phyloP scores from a whole-genome alignment of 2,113 vertebrate species.

The Neomonachus schauinslandi region DNA sequence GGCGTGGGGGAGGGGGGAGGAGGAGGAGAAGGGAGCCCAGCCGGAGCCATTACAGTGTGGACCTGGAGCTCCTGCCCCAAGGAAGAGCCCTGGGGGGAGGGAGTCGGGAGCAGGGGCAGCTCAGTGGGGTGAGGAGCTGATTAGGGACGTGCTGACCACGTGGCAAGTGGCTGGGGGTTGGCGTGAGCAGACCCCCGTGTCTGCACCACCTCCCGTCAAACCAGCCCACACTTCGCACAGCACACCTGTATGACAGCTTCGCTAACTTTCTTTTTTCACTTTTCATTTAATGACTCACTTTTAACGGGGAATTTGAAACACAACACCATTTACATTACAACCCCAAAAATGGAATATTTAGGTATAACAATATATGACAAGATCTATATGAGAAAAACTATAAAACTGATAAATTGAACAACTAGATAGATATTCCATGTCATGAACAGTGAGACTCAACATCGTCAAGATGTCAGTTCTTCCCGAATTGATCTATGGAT shows the following conservation, averaged over 20 bases:
- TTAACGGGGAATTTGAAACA: not conserved
- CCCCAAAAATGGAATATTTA: not conserved
- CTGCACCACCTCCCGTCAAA: not conserved
- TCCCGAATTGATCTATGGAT: not conserved
- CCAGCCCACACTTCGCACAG: not conserved
- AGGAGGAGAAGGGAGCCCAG: rapidly evolving
- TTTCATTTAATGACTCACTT: not conserved
- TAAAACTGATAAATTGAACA: not conserved
- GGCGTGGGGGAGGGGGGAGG: not conserved
- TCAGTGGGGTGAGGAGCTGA: not conserved
- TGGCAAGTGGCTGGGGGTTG: too few relatives aligned
- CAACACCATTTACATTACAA: not conserved
- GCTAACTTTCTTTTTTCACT: not conserved
- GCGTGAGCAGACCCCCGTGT: not conserved
- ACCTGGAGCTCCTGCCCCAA: not conserved
- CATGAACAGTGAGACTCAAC: not conserved
- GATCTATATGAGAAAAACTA: not conserved
- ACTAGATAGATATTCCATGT: not conserved
- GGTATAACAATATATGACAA: not conserved
- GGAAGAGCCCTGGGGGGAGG: not conserved
- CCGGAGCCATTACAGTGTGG: not conserved
- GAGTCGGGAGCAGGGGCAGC: not conserved
- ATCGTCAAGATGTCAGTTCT: not conserved
- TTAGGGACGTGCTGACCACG: not conserved
- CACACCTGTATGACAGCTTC: not conserved